A percentile compares a stretch with the other conserved stretches of the same genome.
Conservation (phyloP, 2,113 vertebrate genomes). For the Sorex araneus region DNA sequence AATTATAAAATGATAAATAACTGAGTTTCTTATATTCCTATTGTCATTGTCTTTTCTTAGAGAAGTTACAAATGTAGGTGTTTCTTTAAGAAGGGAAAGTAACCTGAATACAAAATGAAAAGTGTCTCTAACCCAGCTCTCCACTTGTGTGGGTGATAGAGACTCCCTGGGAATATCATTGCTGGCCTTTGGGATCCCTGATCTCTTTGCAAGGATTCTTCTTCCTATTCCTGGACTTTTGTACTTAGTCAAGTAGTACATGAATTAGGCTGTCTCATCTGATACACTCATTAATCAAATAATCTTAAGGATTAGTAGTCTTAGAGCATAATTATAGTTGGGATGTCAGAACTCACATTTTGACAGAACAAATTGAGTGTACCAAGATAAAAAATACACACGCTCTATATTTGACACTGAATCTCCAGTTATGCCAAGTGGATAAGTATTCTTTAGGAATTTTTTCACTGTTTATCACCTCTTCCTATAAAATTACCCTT, state of each 20-base stretch:
- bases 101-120: constrained; percentile 1
- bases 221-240: not conserved
- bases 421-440: not conserved
- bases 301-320: not conserved
- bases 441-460: not conserved
- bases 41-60: not conserved
- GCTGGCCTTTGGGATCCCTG: too few species aligned
- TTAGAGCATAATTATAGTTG: not conserved
- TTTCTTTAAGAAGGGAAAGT: not conserved
- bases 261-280: not conserved
- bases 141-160: not conserved
- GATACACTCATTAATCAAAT: not conserved
- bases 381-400: not conserved
- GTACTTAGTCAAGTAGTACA: not conserved
- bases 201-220: too few species aligned
- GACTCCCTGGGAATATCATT: not conserved
- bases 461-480: not conserved
- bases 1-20: constrained; percentile 1
- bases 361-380: not conserved
- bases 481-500: not conserved
- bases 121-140: not conserved
- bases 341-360: not conserved
- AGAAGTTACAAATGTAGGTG: not conserved
- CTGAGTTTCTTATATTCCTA: not conserved
- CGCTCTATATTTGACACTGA: not conserved